Percentiles rank a stretch among this genome's conserved stretches.
Evolutionary conservation across 2,888 invertebrate genomes (phyloP).

Genomic region (Nomada fabriciana): DNA sequence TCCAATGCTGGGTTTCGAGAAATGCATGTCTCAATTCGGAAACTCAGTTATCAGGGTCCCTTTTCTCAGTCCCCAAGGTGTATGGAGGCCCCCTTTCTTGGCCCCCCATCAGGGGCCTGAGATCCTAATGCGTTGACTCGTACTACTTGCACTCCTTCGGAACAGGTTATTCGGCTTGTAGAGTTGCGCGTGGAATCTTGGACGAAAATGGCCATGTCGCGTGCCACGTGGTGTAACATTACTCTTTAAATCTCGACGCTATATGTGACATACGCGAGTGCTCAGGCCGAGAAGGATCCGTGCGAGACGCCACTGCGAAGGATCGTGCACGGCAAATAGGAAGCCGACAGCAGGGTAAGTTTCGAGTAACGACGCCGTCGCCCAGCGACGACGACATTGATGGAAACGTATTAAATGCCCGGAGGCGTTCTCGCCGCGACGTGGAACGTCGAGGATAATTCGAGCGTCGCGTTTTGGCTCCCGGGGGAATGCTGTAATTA

Average conservation of each 20-base stretch:
- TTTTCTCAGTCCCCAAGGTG: not conserved
- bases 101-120: not conserved
- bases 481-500: conserved; percentile 42
- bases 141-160: conserved; percentile 12
- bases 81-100: no score
- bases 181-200: not conserved
- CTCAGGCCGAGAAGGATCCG: not conserved
- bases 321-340: conserved; percentile 20
- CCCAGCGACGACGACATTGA: conserved; percentile 50
- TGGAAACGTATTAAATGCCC: conserved; percentile 67
- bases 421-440: conserved; percentile 60
- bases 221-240: conserved; percentile 15
- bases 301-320: conserved; percentile 1
- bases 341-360: conserved; percentile 7
- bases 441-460: conserved; percentile 65
- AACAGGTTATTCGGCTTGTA: no score
- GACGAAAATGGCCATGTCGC: conserved; percentile 18
- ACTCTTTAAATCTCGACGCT: conserved; percentile 14
- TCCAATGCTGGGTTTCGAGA: not conserved
- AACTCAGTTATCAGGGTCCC: not conserved
- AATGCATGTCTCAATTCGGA: not conserved
- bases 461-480: conserved; percentile 59
- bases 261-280: not conserved
- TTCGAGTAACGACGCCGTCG: conserved; percentile 24
- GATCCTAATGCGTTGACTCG: conserved; percentile 20